Evolutionary conservation across 2,797 vertebrate genomes (phyloP), one percentile per base, ranked within the genome.

Genomic region (Phalloptychus januarius): DNA sequence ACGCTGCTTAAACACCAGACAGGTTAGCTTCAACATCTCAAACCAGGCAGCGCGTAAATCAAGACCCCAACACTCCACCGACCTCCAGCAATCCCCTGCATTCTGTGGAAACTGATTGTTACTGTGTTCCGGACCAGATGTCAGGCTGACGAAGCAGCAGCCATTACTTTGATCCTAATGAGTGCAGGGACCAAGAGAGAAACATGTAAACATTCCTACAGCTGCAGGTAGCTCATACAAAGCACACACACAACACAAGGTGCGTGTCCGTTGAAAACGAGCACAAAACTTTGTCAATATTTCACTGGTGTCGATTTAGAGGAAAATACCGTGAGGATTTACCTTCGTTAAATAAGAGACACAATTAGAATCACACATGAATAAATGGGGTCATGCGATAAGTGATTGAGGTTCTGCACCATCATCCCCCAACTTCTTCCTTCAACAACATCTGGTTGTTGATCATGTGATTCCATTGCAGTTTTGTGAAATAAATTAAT

Each of bases 111-210:
- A 87, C 85, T 67, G 69, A 77, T 72, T 69, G n/a, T 74, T 71
- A 79, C 36, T 63, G 42, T n/a, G 10, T 58, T 16, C 20, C 2
- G 72, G 72, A 77, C 91, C 83, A 88, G 80, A 89, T 90, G 86
- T 81, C 79, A 61, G 67, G 7, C 52, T 18, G 72, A 69, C 33
- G 63, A 75, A 10, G 75, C 71, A 71, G 67, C 81, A 81, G 69
- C 45, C 85, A 74, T 75, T 74, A 78, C 74, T 84, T 80, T 48
- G 72, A 56, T 83, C 71, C 81, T 91, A 86, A 89, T 85, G 84
- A 91, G 71, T 7, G 18, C 65, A 8, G 80, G 31, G 80, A 81
- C 81, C 80, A 82, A 84, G 78, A 76, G 83, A 82, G 80, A 67
- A 11, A 76, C 40, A 13, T 48, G 46, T 23, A 33, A 42, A 31